Conservation (phyloP, 2,888 invertebrate species). For the Sericinus montela region DNA sequence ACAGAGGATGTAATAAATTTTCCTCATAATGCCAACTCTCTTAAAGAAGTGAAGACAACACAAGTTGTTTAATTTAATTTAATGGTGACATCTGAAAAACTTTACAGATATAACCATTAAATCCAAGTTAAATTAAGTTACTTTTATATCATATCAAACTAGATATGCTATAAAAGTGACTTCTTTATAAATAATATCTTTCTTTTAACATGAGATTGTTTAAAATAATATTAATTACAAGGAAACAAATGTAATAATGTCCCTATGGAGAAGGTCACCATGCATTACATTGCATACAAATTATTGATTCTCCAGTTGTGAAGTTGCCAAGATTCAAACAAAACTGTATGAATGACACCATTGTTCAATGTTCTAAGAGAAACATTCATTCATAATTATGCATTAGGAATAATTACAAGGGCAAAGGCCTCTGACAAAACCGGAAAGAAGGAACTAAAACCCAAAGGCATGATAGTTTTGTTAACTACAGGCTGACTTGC, state of each 20-base stretch:
- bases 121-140: too few species aligned
- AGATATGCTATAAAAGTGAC: too few species aligned
- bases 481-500: too few species aligned
- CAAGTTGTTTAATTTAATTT: too few species aligned
- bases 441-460: not conserved
- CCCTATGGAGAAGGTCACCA: conserved; percentile 6
- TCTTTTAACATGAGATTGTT: too few species aligned
- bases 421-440: conserved; percentile 8
- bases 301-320: conserved; percentile 6
- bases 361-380: conserved; percentile 15
- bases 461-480: not conserved
- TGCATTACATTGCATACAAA: conserved; percentile 13
- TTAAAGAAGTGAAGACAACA: too few species aligned
- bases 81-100: too few species aligned
- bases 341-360: conserved; percentile 17
- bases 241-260: conserved; percentile 13
- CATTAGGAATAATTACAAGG: conserved; percentile 14
- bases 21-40: too few species aligned
- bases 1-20: too few species aligned
- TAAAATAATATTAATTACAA: not conserved
- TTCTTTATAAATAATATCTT: too few species aligned
- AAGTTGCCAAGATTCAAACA: conserved; percentile 15
- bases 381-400: conserved; percentile 17
- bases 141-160: too few species aligned
- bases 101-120: too few species aligned